phyloP scores from a whole-genome alignment of 2,113 vertebrate species.

The Anolis sagrei region DNA sequence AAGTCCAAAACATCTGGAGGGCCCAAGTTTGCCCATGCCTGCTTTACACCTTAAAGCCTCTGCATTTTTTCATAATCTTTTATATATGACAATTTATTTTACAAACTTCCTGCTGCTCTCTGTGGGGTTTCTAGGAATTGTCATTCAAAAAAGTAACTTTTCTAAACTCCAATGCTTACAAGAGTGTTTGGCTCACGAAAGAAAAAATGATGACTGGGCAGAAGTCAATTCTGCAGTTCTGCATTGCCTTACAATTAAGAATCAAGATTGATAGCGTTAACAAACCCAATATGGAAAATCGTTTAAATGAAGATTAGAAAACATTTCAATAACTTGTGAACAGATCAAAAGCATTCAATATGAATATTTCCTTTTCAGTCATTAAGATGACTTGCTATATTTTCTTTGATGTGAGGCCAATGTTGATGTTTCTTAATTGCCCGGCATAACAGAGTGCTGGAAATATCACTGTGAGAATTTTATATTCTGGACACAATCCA shows the following conservation, averaged over 20 bases:
- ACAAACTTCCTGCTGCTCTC: too few relatives aligned
- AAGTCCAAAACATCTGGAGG: too few relatives aligned
- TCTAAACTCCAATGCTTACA: too few relatives aligned
- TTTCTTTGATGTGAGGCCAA: constrained; percentile 3
- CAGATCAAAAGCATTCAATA: not conserved
- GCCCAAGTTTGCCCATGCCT: too few relatives aligned
- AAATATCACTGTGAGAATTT: not conserved
- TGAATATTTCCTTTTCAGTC: not conserved
- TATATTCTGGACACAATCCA: not conserved
- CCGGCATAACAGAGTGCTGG: not conserved
- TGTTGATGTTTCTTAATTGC: not conserved
- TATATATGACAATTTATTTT: not conserved
- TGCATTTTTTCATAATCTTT: too few relatives aligned
- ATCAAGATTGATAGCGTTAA: not conserved
- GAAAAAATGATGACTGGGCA: not conserved
- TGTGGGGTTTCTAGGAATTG: too few relatives aligned
- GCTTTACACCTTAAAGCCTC: too few relatives aligned
- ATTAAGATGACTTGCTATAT: not conserved
- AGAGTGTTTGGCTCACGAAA: not conserved
- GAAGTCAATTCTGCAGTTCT: not conserved
- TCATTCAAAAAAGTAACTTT: too few relatives aligned
- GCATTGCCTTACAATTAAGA: not conserved
- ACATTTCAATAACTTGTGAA: not conserved
- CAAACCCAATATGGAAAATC: not conserved
- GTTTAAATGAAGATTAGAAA: not conserved